Base-by-base conservation (phyloP, 2,113 vertebrate genomes). In the Enhydra lutris region DNA sequence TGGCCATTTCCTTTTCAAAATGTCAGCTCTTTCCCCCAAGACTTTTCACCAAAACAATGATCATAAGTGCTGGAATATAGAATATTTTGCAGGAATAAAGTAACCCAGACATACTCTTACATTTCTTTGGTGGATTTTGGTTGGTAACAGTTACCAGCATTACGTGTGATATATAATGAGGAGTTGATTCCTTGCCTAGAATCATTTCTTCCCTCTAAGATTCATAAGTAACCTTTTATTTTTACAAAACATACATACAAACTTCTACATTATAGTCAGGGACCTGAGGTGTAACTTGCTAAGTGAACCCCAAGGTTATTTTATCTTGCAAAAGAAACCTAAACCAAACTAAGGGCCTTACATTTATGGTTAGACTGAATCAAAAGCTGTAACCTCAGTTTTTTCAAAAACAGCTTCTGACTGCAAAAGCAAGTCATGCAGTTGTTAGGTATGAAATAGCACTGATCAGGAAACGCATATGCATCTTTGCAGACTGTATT, bases 311-410 rank as follows among this genome's bases (percentile, higher is more conserved):
- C 88, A 95, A 97, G 89, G 97, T 98, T 97, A 65, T 97, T 98
- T 89, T 98, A 92, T 98, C 98, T 98, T 98, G 94, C 98, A 97
- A 98, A 98, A 98, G 93, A 98, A 98, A 98, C 97, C 95, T 52
- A 98, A 98, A 98, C 97, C 97, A 98, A 98, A 99, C 98, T 98
- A 98, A 99, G 98, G 98, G 98, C 98, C 99, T 99, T 99, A 99
- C 98, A 98, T 98, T 98, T 97, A 96, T 98, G 7, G 76, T 98
- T 98, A 98, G 98, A 98, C 94, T 98, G 98, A 97, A 98, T 98
- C 96, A 98, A 98, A 98, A 98, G 98, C 98, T 98, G 97, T 98
- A 98, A 98, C 98, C 98, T 98, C 98, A 98, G 21, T 98, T 98
- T 98, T 97, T 98, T 96, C 89, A 94, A 95, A 98, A 97, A 88